Evolutionary conservation across 1,140 invertebrate species (phyloP), one percentile per base, ranked within the genome.

Genomic region (Calosoma granatense): DNA sequence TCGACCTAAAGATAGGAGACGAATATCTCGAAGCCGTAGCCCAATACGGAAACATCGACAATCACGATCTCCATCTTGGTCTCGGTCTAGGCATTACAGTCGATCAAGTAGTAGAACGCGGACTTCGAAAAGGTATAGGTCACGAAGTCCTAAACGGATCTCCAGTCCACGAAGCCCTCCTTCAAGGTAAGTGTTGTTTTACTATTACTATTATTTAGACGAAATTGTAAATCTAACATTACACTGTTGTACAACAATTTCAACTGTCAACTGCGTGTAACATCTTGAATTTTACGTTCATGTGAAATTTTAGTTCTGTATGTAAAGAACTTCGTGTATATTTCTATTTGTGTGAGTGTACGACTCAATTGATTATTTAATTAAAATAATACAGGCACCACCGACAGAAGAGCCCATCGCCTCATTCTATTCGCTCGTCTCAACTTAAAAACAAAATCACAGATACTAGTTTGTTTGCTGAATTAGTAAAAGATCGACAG

Each of bases 381-480:
- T 30, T 30, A 30, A 12, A 47, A 12, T 17, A 47, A 12, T 12
- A 47, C 17, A 47, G 41, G 17, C 41, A 47, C 17, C 41, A 54
- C 23, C 36, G 53, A 55, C 53, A 19, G 20, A 58, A 58, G 39
- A 72, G 70, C 59, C 68, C 68, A 2, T 69, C 68, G 12, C 67
- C 70, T 12, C 70, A 70, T 60, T 70, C 69, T 14, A 60, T 70
- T 23, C 63, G 63, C 51, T 64, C 68, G 20, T 70, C 66, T 19
- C 63, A 67, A 55, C 60, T 71, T 30, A 68, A 70, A 59, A 69
- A 72, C 59, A 72, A 72, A 63, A 88, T 92, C 59, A 85, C 81
- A 54, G 87, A 90, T 61, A 91, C 89, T 1, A 91, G 88, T 69
- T 74, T 92, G 1, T 94, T 93, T 69, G 90, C 90, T 1, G 89